phyloP scores from a whole-genome alignment of 2,888 invertebrate genomes.

The Drosophila prostipennis region DNA sequence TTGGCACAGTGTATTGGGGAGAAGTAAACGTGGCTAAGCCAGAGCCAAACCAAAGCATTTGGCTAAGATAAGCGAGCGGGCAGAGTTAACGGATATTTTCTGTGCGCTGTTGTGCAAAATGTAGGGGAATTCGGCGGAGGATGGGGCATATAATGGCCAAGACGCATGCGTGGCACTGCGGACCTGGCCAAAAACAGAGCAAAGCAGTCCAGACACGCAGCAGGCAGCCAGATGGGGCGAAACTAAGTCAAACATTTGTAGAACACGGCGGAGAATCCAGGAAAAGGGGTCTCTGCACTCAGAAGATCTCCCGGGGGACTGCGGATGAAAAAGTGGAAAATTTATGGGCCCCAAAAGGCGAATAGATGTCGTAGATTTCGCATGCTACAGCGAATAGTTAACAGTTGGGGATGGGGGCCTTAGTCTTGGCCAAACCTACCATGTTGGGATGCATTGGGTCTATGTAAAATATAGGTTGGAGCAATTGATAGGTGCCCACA shows the following conservation, averaged over 20 bases:
- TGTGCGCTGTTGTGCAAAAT: conserved; percentile 8
- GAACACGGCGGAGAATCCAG: conserved; percentile 44
- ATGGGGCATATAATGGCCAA: conserved; percentile 47
- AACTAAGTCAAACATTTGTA: conserved; percentile 79
- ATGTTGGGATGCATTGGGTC: conserved; percentile 3
- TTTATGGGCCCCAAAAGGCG: conserved; percentile 71
- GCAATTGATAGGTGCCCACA: conserved; percentile 11
- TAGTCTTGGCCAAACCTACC: not conserved
- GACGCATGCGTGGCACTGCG: conserved; percentile 72
- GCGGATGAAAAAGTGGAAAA: conserved; percentile 63
- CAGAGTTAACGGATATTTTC: conserved; percentile 58
- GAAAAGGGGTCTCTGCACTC: not conserved
- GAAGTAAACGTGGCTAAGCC: conserved; percentile 40
- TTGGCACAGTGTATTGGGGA: conserved; percentile 1
- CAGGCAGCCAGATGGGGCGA: conserved; percentile 44
- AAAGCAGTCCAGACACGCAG: conserved; percentile 30
- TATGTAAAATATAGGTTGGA: conserved; percentile 18
- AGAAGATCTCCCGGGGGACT: conserved; percentile 53
- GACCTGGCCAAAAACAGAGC: conserved; percentile 35
- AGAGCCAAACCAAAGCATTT: conserved; percentile 51
- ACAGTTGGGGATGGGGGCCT: conserved; percentile 15
- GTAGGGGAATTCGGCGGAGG: not conserved
- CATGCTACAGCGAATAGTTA: conserved; percentile 41
- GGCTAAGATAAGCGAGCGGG: conserved; percentile 60
- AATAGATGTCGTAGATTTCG: conserved; percentile 58